phyloP scores from a whole-genome alignment of 1,140 invertebrate species.

The Cydia strobilella region DNA sequence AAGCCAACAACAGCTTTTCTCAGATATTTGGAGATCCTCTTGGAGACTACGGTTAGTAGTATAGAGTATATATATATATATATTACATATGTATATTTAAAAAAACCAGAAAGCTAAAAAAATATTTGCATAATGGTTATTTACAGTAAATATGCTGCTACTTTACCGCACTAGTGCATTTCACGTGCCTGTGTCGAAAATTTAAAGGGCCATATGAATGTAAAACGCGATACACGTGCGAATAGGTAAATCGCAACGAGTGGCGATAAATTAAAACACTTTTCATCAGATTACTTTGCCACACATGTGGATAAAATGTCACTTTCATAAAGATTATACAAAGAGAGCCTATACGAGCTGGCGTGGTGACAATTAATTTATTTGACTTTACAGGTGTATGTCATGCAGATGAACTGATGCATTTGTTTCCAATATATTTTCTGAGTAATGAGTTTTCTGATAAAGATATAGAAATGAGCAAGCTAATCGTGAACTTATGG shows the following conservation, averaged over 20 bases:
- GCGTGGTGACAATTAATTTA: not conserved
- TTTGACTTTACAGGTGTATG: conserved; percentile 79
- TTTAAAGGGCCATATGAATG: too few relatives aligned
- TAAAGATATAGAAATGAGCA: conserved; percentile 53
- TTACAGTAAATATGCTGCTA: too few relatives aligned
- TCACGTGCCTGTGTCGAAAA: too few relatives aligned
- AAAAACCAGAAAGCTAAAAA: not conserved
- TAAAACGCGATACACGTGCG: too few relatives aligned
- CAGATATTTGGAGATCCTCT: conserved; percentile 83
- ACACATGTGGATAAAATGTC: too few relatives aligned
- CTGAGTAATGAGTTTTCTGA: conserved; percentile 48
- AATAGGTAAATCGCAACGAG: too few relatives aligned
- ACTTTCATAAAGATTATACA: too few relatives aligned
- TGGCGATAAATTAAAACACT: too few relatives aligned
- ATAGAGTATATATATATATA: too few relatives aligned
- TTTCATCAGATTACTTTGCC: too few relatives aligned
- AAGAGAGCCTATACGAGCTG: too few relatives aligned
- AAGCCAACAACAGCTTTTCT: conserved; percentile 85
- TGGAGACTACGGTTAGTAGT: conserved; percentile 81
- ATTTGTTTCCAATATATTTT: conserved; percentile 84
- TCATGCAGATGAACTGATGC: conserved; percentile 88
- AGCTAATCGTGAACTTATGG: conserved; percentile 59
- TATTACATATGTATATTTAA: not conserved
- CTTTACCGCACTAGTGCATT: too few relatives aligned
- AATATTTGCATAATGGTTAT: not conserved